A percentile compares a stretch with the other conserved stretches of the same genome.
These are phyloP conservation scores for Baronia brevicornis DNA, from an alignment of 2,888 invertebrate genomes.

Conservation along the genomic window DNA sequence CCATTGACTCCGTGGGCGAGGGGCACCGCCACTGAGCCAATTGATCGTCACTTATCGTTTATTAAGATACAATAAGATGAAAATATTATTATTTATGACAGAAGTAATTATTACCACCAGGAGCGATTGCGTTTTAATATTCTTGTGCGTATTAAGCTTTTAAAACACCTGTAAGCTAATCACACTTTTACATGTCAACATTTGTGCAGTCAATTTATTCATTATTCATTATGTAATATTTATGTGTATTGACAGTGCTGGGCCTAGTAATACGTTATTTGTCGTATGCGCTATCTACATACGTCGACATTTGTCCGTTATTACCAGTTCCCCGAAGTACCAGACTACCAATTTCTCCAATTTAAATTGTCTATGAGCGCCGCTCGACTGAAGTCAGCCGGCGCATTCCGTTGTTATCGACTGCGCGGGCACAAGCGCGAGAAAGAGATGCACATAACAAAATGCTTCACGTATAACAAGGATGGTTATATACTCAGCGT, in stretches of 20 bases:
- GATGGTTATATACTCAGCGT: conserved; percentile 45
- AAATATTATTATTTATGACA: too few species aligned
- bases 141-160: conserved; percentile 2
- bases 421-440: conserved; percentile 54
- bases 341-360: conserved; percentile 67
- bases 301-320: conserved; percentile 44
- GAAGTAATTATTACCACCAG: too few species aligned
- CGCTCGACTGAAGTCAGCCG: conserved; percentile 71
- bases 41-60: too few species aligned
- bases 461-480: conserved; percentile 46
- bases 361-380: conserved; percentile 73
- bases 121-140: too few species aligned
- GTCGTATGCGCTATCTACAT: conserved; percentile 27
- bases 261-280: conserved; percentile 23
- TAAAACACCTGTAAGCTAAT: conserved; percentile 1
- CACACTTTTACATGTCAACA: conserved; percentile 5
- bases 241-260: conserved; percentile 24
- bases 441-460: conserved; percentile 41
- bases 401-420: conserved; percentile 70
- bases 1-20: too few species aligned
- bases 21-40: too few species aligned
- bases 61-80: too few species aligned
- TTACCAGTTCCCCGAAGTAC: conserved; percentile 49
- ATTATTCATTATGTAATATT: conserved; percentile 23
- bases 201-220: conserved; percentile 13